Evolutionary conservation across 2,797 vertebrate genomes (phyloP).

Genomic region (Craterocephalus amniculus): DNA sequence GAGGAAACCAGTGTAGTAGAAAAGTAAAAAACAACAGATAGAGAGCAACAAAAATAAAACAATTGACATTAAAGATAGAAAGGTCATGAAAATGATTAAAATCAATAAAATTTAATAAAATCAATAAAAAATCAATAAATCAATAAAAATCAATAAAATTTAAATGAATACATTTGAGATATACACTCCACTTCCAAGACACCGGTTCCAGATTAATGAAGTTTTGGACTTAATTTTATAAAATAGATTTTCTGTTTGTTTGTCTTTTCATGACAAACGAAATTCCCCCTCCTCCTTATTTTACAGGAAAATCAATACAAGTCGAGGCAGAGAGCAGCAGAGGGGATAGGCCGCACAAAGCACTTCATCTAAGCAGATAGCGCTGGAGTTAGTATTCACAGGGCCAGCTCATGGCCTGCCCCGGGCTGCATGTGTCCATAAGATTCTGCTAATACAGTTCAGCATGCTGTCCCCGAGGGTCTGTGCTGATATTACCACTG

Average conservation of each 20-base stretch:
- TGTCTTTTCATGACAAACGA: constrained; percentile 15
- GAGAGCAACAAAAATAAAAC: too few species aligned
- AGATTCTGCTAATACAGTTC: constrained; percentile 49
- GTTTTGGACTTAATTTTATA: background rate
- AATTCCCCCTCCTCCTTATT: constrained; percentile 11
- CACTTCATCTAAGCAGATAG: constrained; percentile 27
- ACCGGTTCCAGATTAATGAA: background rate
- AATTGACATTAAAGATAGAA: too few species aligned
- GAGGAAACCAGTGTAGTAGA: too few species aligned
- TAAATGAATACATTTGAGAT: background rate
- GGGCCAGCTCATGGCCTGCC: constrained; percentile 29
- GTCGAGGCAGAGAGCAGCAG: constrained; percentile 15
- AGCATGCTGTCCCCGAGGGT: constrained; percentile 48
- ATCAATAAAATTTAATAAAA: too few species aligned
- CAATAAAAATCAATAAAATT: too few species aligned
- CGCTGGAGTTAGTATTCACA: constrained; percentile 31
- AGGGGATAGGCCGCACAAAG: constrained; percentile 13
- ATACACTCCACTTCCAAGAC: background rate
- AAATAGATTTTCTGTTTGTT: constrained; percentile 16
- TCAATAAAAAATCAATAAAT: too few species aligned
- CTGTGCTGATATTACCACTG: constrained; percentile 31
- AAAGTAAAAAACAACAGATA: too few species aligned
- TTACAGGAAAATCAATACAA: constrained; percentile 44
- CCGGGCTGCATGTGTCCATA: constrained; percentile 40
- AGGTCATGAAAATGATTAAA: too few species aligned